phyloP scores from a whole-genome alignment of 2,797 vertebrate species.

The Peromyscus attwateri region DNA sequence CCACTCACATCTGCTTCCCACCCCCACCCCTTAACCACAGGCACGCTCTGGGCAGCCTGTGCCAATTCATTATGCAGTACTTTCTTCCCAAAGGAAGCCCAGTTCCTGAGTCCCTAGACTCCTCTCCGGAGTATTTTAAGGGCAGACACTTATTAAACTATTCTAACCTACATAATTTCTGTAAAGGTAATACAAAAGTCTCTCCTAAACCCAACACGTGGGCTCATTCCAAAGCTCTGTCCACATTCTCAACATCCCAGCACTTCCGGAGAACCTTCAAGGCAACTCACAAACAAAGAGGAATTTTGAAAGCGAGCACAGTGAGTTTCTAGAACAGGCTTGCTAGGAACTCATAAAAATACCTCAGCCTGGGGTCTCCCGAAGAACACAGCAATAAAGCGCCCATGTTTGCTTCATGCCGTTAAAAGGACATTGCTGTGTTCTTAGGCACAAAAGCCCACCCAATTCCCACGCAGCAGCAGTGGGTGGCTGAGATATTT shows the following conservation, averaged over 20 bases:
- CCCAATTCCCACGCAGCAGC: background rate
- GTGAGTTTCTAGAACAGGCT: background rate
- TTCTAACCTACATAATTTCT: background rate
- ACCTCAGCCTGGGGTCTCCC: background rate
- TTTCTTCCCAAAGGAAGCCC: background rate
- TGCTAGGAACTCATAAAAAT: constrained; percentile 60
- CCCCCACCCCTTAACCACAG: background rate
- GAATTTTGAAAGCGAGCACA: background rate
- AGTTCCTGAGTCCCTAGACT: background rate
- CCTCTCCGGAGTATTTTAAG: background rate
- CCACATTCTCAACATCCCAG: background rate
- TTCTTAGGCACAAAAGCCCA: background rate
- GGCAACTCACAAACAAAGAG: constrained; percentile 1
- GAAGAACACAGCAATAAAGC: background rate
- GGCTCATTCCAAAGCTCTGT: background rate
- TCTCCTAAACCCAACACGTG: background rate
- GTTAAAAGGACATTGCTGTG: background rate
- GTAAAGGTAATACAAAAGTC: background rate
- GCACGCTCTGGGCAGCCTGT: background rate
- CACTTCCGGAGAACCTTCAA: background rate
- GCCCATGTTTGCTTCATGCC: background rate
- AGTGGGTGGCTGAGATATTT: background rate
- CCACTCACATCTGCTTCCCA: background rate
- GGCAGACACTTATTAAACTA: background rate
- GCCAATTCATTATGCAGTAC: background rate